Percentiles rank a stretch among this genome's conserved stretches.
Conservation (phyloP, 2,888 invertebrate species). For the Chymomyza fuscimana region DNA sequence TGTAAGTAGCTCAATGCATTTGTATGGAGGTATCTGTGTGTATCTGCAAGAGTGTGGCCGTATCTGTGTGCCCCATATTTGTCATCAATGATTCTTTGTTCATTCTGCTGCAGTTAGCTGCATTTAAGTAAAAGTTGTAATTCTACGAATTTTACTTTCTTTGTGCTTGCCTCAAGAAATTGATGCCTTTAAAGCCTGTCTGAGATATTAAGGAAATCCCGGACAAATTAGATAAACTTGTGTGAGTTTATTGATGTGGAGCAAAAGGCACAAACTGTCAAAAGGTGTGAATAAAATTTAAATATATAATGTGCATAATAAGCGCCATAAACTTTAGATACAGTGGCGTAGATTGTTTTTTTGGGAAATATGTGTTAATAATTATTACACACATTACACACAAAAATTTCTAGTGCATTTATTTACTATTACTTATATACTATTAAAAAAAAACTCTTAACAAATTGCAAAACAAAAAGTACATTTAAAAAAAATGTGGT, state of each 20-base stretch:
- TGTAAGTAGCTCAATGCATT: conserved; percentile 47
- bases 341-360: too few species aligned
- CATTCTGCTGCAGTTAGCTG: conserved; percentile 23
- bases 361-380: too few species aligned
- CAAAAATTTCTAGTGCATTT: too few species aligned
- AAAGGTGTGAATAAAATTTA: conserved; percentile 56
- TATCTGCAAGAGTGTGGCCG: background rate
- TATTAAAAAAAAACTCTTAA: too few species aligned
- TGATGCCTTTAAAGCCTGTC: background rate
- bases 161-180: conserved; percentile 12
- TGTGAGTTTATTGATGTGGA: conserved; percentile 64
- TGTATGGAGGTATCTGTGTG: conserved; percentile 25
- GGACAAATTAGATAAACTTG: conserved; percentile 70
- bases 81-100: conserved; percentile 35
- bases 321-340: background rate
- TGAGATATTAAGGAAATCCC: conserved; percentile 28
- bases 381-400: too few species aligned
- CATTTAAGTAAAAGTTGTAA: conserved; percentile 31
- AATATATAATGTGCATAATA: conserved; percentile 70
- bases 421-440: too few species aligned
- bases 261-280: conserved; percentile 47
- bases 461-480: too few species aligned
- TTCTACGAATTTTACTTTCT: conserved; percentile 13
- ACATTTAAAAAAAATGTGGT: too few species aligned
- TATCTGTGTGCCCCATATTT: conserved; percentile 45